Conservation (phyloP, 2,888 invertebrate genomes). For the Onthophagus sagittarius region DNA sequence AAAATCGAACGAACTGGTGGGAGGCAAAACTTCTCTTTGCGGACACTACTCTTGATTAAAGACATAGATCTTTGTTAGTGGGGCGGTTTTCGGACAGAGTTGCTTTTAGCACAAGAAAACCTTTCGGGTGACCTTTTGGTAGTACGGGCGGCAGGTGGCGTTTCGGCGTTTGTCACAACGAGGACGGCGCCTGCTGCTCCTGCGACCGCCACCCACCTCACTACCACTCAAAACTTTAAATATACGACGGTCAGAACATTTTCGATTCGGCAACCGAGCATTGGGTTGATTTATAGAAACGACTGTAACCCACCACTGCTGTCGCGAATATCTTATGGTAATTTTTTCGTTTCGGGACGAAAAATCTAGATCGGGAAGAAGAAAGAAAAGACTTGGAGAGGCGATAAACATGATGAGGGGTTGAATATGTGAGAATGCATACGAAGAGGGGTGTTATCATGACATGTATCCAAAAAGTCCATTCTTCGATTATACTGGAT, state of each 20-base stretch:
- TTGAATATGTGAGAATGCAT: background rate
- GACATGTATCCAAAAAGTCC: background rate
- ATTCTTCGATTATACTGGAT: background rate
- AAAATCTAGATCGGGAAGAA: background rate
- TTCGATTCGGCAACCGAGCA: conserved; percentile 27
- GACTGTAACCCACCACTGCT: conserved; percentile 17
- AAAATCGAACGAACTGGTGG: background rate
- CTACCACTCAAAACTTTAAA: conserved; percentile 22
- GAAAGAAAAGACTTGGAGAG: background rate
- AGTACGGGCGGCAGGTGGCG: conserved; percentile 25
- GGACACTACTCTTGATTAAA: background rate
- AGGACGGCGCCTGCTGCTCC: conserved; percentile 12
- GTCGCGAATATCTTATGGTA: background rate
- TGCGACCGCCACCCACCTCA: conserved; percentile 11
- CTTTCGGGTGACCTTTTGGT: background rate
- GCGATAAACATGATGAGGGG: background rate
- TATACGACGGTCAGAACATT: conserved; percentile 27
- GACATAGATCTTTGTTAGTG: background rate
- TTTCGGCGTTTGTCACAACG: conserved; percentile 24
- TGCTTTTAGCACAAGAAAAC: background rate
- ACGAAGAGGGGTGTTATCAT: background rate
- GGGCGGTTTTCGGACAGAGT: background rate
- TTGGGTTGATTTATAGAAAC: conserved; percentile 39
- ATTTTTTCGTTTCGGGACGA: background rate
- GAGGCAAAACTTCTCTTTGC: background rate